phyloP scores from a whole-genome alignment of 2,888 invertebrate species.

The Papilio gigon region DNA sequence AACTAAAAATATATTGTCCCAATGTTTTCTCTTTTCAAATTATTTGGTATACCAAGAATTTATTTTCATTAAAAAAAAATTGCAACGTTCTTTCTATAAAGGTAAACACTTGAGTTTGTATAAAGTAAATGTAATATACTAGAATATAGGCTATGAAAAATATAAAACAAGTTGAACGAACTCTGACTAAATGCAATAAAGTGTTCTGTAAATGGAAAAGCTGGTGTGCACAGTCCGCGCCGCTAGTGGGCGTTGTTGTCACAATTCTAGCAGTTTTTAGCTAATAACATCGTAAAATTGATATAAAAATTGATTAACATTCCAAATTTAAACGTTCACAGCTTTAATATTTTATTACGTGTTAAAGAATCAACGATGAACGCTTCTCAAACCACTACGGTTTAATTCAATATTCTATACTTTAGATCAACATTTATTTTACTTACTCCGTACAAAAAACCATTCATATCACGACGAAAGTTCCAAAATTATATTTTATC shows the following conservation, averaged over 20 bases:
- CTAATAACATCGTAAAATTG: conserved; percentile 63
- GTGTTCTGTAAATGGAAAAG: conserved; percentile 56
- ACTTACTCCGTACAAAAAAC: background rate
- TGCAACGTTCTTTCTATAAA: background rate
- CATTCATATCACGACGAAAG: too few relatives aligned
- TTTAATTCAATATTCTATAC: background rate
- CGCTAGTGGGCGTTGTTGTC: conserved; percentile 59
- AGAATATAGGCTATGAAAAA: conserved; percentile 12
- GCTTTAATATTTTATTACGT: background rate
- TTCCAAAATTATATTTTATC: too few relatives aligned
- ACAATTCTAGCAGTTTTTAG: conserved; percentile 64
- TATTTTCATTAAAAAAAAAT: too few relatives aligned
- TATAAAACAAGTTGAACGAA: conserved; percentile 50
- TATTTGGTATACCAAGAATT: too few relatives aligned
- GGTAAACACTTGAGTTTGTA: background rate
- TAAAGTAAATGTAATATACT: background rate
- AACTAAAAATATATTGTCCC: too few relatives aligned
- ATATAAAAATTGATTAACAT: conserved; percentile 48
- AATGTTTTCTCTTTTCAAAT: too few relatives aligned
- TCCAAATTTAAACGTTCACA: conserved; percentile 42
- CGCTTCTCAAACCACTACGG: conserved; percentile 20
- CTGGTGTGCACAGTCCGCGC: conserved; percentile 43
- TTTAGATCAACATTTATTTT: background rate
- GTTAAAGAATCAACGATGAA: background rate
- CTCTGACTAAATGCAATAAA: conserved; percentile 56